phyloP scores from a whole-genome alignment of 1,140 invertebrate genomes.

The Melanaphis sacchari region DNA sequence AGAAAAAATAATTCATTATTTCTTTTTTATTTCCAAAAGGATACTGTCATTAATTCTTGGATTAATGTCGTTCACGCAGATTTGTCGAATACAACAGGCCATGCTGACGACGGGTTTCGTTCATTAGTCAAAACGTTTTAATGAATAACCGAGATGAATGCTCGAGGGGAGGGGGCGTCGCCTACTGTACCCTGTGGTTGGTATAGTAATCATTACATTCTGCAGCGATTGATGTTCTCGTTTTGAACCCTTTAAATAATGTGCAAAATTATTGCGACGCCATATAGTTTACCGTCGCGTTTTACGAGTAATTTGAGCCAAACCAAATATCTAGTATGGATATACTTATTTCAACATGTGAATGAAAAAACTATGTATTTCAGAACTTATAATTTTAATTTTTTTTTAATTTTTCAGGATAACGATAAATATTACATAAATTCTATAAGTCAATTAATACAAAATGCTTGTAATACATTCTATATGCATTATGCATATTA shows the following conservation, averaged over 20 bases:
- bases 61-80: constrained; percentile 34
- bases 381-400: background rate
- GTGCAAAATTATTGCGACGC: background rate
- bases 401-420: background rate
- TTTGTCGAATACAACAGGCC: background rate
- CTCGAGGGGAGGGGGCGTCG: background rate
- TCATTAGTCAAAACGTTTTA: constrained; percentile 27
- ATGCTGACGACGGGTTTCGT: constrained; percentile 31
- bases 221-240: constrained; percentile 35
- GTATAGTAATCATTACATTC: background rate
- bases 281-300: background rate
- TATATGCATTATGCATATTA: background rate
- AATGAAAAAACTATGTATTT: no score
- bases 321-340: background rate
- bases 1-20: background rate
- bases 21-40: background rate
- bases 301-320: background rate
- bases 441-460: no score
- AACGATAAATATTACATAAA: background rate
- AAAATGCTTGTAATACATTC: background rate
- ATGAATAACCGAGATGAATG: background rate
- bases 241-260: background rate
- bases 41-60: constrained; percentile 16
- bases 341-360: background rate
- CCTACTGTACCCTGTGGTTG: background rate